These are phyloP conservation scores for Solenopsis invicta DNA, from an alignment of 1,140 invertebrate species.

Conservation along the genomic window DNA sequence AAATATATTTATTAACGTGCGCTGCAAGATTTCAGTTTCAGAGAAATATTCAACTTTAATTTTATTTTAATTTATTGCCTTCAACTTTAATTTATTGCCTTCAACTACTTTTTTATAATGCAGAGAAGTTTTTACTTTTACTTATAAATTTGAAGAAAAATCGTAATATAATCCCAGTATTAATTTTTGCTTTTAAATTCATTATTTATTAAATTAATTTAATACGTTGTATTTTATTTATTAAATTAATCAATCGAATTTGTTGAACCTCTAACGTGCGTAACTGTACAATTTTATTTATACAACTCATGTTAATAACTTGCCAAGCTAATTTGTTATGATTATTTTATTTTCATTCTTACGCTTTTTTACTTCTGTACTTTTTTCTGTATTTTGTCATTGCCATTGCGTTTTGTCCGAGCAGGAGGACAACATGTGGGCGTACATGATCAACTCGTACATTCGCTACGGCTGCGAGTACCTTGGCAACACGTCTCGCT, in stretches of 20 bases:
- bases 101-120: not conserved
- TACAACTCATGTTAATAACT: not conserved
- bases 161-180: too few relatives aligned
- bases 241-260: not conserved
- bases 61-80: not conserved
- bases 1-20: not conserved
- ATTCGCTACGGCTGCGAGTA: slow-evolving; percentile 98
- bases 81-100: not conserved
- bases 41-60: not conserved
- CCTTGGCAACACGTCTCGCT: slow-evolving; percentile 94
- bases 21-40: not conserved
- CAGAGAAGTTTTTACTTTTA: not conserved
- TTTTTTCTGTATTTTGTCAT: not conserved
- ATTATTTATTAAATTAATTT: not conserved
- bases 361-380: too few relatives aligned
- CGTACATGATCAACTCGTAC: slow-evolving; percentile 96
- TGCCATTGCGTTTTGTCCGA: not conserved
- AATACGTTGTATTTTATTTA: too few relatives aligned
- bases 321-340: not conserved
- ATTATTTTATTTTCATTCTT: not conserved
- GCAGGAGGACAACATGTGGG: slow-evolving; percentile 89
- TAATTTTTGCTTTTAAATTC: not conserved
- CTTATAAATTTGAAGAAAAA: too few relatives aligned
- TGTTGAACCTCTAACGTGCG: too few relatives aligned
- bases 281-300: not conserved